phyloP scores from a whole-genome alignment of 2,113 vertebrate species.

The Tylochromis polylepis region DNA sequence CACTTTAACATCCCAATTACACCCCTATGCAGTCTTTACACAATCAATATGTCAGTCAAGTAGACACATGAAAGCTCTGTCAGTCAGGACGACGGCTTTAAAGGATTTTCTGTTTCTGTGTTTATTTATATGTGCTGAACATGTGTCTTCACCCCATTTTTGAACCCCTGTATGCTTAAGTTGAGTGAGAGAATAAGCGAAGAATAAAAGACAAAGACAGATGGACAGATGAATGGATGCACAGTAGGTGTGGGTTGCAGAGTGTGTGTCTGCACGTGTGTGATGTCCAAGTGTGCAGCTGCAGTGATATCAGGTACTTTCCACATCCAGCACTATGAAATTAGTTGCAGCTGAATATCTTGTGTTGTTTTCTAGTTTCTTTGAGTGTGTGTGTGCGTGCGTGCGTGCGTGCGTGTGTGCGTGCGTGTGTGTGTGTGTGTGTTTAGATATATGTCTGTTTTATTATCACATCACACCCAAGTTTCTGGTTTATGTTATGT shows the following conservation, averaged over 20 bases:
- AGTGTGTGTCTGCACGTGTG: slow-evolving; percentile 9
- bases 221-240: not conserved
- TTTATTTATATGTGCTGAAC: slow-evolving; percentile 1
- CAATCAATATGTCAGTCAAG: slow-evolving; percentile 59
- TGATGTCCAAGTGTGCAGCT: slow-evolving; percentile 39
- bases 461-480: slow-evolving; percentile 53
- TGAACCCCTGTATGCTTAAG: not conserved
- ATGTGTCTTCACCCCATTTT: not conserved
- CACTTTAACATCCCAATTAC: slow-evolving; percentile 57
- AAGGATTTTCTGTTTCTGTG: not conserved
- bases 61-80: slow-evolving; percentile 31
- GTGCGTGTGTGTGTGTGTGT: not conserved
- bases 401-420: not conserved
- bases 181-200: not conserved
- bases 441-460: slow-evolving; percentile 33
- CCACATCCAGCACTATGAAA: slow-evolving; percentile 50
- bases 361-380: slow-evolving; percentile 60
- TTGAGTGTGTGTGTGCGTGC: not conserved
- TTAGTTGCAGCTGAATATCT: slow-evolving; percentile 59
- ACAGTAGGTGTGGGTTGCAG: not conserved
- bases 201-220: not conserved
- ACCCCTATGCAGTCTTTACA: slow-evolving; percentile 42
- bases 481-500: slow-evolving; percentile 52
- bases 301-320: slow-evolving; percentile 77
- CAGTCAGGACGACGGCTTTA: not conserved